These are phyloP conservation scores for Ophiodon elongatus DNA, from an alignment of 2,113 vertebrate genomes.

Conservation along the genomic window DNA sequence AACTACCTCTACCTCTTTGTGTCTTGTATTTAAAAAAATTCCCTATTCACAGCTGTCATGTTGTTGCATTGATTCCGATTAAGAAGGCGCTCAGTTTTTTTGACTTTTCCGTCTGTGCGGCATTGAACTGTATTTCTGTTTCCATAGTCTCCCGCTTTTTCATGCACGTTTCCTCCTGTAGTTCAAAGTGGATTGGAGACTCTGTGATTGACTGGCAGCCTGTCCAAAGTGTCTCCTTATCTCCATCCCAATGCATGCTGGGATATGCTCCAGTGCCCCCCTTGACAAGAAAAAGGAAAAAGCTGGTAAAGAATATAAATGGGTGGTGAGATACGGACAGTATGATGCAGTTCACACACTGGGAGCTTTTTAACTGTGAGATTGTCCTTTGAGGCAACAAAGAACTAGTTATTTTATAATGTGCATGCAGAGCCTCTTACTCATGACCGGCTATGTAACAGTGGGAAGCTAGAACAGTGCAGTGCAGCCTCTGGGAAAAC, in stretches of 20 bases:
- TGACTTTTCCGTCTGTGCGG: background rate
- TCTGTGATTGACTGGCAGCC: slow-evolving; percentile 59
- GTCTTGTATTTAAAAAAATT: background rate
- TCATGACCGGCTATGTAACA: background rate
- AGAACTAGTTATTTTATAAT: slow-evolving; percentile 30
- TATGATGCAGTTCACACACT: slow-evolving; percentile 9
- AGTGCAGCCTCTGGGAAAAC: slow-evolving; percentile 43
- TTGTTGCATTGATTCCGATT: background rate
- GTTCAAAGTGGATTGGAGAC: slow-evolving; percentile 30
- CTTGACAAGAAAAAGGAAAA: slow-evolving; percentile 51
- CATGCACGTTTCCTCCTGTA: slow-evolving; percentile 8
- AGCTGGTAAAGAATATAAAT: slow-evolving; percentile 65
- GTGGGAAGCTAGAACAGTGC: slow-evolving; percentile 23
- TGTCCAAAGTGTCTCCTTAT: slow-evolving; percentile 53
- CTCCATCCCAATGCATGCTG: slow-evolving; percentile 61
- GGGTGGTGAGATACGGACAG: background rate
- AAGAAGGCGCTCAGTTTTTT: background rate
- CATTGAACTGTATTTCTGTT: background rate
- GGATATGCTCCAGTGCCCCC: slow-evolving; percentile 67
- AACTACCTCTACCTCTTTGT: background rate
- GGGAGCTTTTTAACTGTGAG: slow-evolving; percentile 16
- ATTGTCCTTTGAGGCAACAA: slow-evolving; percentile 15
- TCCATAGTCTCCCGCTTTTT: slow-evolving; percentile 11
- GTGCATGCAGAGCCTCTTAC: slow-evolving; percentile 17
- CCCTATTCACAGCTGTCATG: background rate